A percentile compares a stretch with the other conserved stretches of the same genome.
These are phyloP conservation scores for Lytechinus variegatus DNA, from an alignment of 35 echinoderm and acorn worm genomes.

Conservation along the genomic window DNA sequence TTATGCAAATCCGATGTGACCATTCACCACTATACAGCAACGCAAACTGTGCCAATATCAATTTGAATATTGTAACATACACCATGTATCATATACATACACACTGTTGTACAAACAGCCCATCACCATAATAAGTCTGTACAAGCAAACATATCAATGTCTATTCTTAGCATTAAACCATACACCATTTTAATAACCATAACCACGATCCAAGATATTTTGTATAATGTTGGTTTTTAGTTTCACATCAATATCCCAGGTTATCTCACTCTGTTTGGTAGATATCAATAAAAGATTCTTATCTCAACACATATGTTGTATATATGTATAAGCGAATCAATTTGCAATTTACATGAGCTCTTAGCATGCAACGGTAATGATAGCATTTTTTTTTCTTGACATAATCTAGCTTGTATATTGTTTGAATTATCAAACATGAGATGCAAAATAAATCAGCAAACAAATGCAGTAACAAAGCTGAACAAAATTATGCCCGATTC, in stretches of 20 bases:
- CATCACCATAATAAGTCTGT: not conserved
- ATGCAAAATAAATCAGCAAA: not conserved
- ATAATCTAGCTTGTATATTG: not conserved
- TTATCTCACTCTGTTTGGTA: not conserved
- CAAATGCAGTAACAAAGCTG: not conserved
- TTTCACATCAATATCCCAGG: not conserved
- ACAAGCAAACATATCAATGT: not conserved
- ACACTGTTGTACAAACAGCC: not conserved
- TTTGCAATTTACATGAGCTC: not conserved
- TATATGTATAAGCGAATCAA: not conserved
- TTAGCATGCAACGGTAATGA: not conserved
- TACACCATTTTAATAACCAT: not conserved
- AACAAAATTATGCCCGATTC: not conserved
- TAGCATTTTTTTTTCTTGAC: not conserved
- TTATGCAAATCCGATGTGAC: not conserved
- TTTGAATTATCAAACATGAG: not conserved
- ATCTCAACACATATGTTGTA: not conserved
- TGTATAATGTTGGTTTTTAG: not conserved
- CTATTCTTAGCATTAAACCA: not conserved
- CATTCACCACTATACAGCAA: not conserved
- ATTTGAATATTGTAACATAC: not conserved
- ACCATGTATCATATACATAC: not conserved
- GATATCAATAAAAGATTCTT: not conserved
- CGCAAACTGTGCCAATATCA: not conserved
- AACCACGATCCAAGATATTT: not conserved